Percentiles rank a stretch among this genome's conserved stretches.
phyloP scores from a whole-genome alignment of 64 coral and sea anemone genomes.

The Dendronephthya gigantea region DNA sequence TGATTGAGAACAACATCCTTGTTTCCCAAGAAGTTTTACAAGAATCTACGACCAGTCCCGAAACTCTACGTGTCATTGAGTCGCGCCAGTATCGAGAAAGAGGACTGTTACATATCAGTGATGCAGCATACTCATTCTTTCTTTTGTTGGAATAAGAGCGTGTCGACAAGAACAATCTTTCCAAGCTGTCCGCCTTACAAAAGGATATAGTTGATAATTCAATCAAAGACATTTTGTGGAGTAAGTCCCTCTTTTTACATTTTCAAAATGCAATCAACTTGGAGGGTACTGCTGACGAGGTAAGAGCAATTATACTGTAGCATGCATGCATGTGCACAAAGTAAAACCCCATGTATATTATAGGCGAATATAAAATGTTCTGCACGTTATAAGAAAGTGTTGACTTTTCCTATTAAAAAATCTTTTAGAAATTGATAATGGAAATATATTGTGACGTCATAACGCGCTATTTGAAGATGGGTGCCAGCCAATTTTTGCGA shows the following conservation, averaged over 20 bases:
- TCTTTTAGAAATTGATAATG: too few relatives aligned
- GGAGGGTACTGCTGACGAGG: background rate
- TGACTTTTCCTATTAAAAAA: too few relatives aligned
- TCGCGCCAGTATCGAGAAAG: conserved; percentile 17
- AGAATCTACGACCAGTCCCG: background rate
- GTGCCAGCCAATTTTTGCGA: conserved; percentile 14
- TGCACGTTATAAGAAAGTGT: too few relatives aligned
- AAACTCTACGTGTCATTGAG: background rate
- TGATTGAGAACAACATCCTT: conserved; percentile 19
- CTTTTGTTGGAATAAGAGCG: background rate
- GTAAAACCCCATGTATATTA: too few relatives aligned
- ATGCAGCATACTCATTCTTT: background rate
- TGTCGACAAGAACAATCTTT: background rate
- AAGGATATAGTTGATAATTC: conserved; percentile 24
- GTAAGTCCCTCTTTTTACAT: background rate
- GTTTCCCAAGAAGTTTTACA: background rate
- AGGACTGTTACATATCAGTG: conserved; percentile 12
- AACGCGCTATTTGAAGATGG: conserved; percentile 21
- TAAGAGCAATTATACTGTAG: background rate
- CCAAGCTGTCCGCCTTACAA: background rate
- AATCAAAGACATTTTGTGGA: background rate
- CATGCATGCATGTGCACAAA: too few relatives aligned
- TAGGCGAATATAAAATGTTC: too few relatives aligned
- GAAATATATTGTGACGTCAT: background rate
- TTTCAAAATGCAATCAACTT: too few relatives aligned